Conservation (phyloP, 2,797 vertebrate genomes). For the Scyliorhinus canicula region DNA sequence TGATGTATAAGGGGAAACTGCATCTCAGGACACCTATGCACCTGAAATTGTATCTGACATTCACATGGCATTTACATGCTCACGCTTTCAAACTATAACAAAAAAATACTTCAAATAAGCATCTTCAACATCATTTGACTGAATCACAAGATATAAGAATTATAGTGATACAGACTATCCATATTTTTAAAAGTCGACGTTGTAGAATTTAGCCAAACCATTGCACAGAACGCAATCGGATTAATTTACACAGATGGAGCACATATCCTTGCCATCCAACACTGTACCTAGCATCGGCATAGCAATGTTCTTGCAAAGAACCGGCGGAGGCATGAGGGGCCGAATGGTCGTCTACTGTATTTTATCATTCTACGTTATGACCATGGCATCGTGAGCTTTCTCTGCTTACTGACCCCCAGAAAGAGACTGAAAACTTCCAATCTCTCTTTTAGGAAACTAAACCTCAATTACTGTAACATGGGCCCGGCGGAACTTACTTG, state of each 20-base stretch:
- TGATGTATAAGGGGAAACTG: not conserved
- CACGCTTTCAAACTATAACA: not conserved
- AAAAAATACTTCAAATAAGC: not conserved
- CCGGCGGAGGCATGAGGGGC: not conserved
- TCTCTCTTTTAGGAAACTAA: not conserved
- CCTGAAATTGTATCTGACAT: not conserved
- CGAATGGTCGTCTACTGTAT: constrained; percentile 5
- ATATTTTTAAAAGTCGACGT: not conserved
- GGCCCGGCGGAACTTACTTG: not conserved
- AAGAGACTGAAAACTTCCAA: not conserved
- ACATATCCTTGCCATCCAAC: not conserved
- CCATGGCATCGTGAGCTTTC: not conserved
- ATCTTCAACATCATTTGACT: not conserved
- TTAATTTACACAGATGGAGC: not conserved
- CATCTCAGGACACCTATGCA: not conserved
- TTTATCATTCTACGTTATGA: not conserved
- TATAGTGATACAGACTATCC: not conserved
- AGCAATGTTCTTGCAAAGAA: not conserved
- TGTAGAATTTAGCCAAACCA: not conserved
- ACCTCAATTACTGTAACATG: not conserved
- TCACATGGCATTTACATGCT: not conserved
- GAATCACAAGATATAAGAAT: not conserved
- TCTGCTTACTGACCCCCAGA: not conserved
- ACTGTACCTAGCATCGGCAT: not conserved
- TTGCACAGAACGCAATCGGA: not conserved